A percentile compares a stretch with the other conserved stretches of the same genome.
These are phyloP conservation scores for Antechinus stuartii DNA, from an alignment of 2,113 vertebrate species.

Conservation along the genomic window DNA sequence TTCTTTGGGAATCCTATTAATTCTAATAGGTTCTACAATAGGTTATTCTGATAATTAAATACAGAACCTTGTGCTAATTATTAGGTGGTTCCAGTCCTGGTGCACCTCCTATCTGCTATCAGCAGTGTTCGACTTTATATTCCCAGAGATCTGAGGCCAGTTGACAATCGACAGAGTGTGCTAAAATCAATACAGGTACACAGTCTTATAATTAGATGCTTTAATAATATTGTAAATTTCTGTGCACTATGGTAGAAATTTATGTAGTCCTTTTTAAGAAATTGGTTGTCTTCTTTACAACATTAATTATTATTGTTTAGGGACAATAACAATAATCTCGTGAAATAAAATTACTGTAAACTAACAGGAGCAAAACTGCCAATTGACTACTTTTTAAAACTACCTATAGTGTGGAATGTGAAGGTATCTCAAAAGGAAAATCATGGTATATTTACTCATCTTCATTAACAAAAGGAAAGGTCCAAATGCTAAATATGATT, in stretches of 20 bases:
- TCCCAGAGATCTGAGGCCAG: constrained; percentile 94
- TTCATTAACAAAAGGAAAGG: background rate
- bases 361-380: background rate
- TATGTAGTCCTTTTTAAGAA: background rate
- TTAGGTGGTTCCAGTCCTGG: constrained; percentile 96
- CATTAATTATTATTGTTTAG: background rate
- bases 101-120: constrained; percentile 94
- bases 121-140: constrained; percentile 97
- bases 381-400: constrained; percentile 11
- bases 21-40: background rate
- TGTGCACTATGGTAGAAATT: background rate
- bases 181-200: constrained; percentile 95
- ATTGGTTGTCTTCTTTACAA: constrained; percentile 38
- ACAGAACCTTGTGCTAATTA: background rate
- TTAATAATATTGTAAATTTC: background rate
- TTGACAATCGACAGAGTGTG: constrained; percentile 96
- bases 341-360: constrained; percentile 37
- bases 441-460: background rate
- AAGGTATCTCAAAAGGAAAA: constrained; percentile 1
- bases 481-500: constrained; percentile 6
- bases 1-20: background rate
- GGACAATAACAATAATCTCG: background rate
- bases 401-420: background rate
- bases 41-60: background rate
- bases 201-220: constrained; percentile 1